These are phyloP conservation scores for Cebidichthys violaceus DNA, from an alignment of 2,113 vertebrate genomes.

Conservation along the genomic window DNA sequence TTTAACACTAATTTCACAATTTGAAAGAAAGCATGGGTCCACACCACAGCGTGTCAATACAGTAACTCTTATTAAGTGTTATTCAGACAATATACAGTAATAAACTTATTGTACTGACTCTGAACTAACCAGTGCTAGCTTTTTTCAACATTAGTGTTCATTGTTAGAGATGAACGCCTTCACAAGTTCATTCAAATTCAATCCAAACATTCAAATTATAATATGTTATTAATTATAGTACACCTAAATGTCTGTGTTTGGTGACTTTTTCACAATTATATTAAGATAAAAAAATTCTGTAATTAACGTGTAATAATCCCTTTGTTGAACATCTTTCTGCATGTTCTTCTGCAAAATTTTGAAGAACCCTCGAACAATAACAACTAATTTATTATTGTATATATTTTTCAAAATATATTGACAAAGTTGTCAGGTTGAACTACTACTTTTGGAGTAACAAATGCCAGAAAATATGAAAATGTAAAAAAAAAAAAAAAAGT, in stretches of 20 bases:
- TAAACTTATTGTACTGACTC: neutral
- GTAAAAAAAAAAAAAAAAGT: too few species aligned
- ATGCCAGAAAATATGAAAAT: neutral
- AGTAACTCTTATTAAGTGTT: neutral
- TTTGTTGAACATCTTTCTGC: too few species aligned
- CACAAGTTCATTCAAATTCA: neutral
- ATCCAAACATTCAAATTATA: neutral
- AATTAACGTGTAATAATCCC: too few species aligned
- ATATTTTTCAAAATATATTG: neutral
- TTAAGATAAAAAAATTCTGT: too few species aligned
- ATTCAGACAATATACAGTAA: neutral
- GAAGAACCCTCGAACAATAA: too few species aligned
- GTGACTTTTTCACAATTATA: neutral
- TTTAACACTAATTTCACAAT: neutral
- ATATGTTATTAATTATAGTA: neutral
- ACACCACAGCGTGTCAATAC: neutral
- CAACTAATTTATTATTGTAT: neutral
- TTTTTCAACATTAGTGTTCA: neutral
- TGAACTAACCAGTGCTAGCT: neutral
- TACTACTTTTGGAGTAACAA: neutral
- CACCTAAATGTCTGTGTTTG: neutral
- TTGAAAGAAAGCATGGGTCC: neutral
- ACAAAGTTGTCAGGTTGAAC: neutral
- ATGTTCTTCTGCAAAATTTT: too few species aligned
- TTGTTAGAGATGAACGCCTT: too few species aligned